Conservation (phyloP, 2,888 invertebrate genomes). For the Parasteatoda lunata region DNA sequence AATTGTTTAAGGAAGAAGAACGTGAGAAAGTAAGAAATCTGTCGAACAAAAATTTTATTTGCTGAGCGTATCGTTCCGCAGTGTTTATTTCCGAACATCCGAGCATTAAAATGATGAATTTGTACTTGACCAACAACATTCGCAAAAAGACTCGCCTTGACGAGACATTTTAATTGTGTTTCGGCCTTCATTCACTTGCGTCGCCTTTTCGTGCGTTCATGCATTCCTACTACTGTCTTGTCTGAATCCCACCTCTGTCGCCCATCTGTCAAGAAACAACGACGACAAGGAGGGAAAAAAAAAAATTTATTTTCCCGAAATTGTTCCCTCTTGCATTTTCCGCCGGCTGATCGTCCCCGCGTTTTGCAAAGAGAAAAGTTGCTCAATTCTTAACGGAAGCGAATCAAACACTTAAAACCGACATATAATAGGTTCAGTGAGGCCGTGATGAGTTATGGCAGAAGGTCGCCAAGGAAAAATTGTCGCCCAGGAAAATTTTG, state of each 20-base stretch:
- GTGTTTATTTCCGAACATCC: too few species aligned
- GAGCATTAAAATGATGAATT: too few species aligned
- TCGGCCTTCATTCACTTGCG: not conserved
- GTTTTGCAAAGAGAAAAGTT: too few species aligned
- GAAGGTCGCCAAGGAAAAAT: constrained; percentile 50
- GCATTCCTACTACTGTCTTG: not conserved
- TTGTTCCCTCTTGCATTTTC: constrained; percentile 43
- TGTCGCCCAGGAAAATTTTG: constrained; percentile 58
- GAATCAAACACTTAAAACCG: constrained; percentile 31
- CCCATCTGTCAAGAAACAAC: not conserved
- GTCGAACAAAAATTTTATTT: too few species aligned
- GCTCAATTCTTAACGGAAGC: constrained; percentile 17
- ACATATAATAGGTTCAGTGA: constrained; percentile 47
- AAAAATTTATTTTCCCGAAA: not conserved
- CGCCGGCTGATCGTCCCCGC: constrained; percentile 4
- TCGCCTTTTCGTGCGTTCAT: not conserved
- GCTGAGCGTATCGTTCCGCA: too few species aligned
- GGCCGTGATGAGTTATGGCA: constrained; percentile 57
- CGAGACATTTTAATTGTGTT: not conserved
- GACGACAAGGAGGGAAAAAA: constrained; percentile 31
- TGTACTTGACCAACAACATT: not conserved
- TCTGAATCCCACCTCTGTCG: constrained; percentile 26
- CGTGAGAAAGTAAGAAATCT: too few species aligned
- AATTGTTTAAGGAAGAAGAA: too few species aligned
- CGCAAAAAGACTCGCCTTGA: not conserved